These are phyloP conservation scores for Myotis planiceps DNA, from an alignment of 2,797 vertebrate genomes.

Conservation along the genomic window DNA sequence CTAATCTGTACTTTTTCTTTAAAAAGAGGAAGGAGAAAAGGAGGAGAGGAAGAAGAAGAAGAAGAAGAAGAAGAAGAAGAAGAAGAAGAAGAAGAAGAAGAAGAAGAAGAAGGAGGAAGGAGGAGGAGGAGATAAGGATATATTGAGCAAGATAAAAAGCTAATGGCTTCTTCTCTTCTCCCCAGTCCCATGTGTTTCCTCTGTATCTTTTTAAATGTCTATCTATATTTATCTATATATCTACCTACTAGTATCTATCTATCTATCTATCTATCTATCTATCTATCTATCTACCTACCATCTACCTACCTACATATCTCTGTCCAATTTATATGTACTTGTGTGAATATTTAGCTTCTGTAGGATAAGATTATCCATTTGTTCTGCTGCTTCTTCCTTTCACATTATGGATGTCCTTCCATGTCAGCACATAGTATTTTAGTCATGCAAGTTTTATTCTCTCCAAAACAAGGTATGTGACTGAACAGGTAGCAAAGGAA, in stretches of 20 bases:
- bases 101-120: rapidly evolving
- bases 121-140: background rate
- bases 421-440: background rate
- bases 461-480: background rate
- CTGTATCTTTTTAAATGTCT: background rate
- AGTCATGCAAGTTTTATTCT: background rate
- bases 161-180: background rate
- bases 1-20: background rate
- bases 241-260: background rate
- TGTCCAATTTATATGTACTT: background rate
- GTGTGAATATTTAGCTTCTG: background rate
- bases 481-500: too few species aligned
- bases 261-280: too few species aligned
- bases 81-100: background rate
- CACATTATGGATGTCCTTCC: rapidly evolving
- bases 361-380: background rate
- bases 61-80: rapidly evolving
- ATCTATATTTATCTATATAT: background rate
- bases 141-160: background rate
- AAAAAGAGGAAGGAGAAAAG: background rate
- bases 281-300: background rate
- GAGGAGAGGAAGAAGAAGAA: background rate
- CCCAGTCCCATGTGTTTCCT: background rate
- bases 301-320: too few species aligned
- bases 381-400: background rate